A percentile compares a stretch with the other conserved stretches of the same genome.
Evolutionary conservation across 2,888 invertebrate genomes (phyloP).

Genomic region (Gordius sp.): DNA sequence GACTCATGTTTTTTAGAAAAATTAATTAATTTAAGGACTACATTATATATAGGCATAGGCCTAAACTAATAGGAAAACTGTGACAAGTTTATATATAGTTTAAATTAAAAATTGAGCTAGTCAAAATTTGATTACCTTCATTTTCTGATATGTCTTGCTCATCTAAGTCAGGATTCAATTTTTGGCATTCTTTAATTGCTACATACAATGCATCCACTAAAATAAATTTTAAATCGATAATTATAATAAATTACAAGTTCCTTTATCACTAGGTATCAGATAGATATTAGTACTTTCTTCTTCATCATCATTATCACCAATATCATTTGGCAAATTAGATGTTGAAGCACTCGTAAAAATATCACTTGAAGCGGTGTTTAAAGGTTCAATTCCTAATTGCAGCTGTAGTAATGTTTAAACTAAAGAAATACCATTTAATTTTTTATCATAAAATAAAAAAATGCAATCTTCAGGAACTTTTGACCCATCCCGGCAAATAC

Average conservation of each 20-base stretch:
- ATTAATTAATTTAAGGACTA: no score
- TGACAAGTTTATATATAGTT: no score
- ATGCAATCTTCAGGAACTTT: background rate
- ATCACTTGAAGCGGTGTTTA: background rate
- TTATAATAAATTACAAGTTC: background rate
- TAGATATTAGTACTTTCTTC: slow-evolving; percentile 1
- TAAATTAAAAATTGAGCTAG: no score
- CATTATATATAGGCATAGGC: no score
- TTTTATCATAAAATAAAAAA: slow-evolving; percentile 8
- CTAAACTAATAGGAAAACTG: no score
- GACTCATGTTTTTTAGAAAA: no score
- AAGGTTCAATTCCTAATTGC: background rate
- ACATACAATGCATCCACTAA: slow-evolving; percentile 6
- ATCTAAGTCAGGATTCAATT: background rate
- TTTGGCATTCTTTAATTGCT: background rate
- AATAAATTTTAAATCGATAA: background rate
- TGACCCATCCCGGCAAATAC: background rate
- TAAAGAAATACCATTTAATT: slow-evolving; percentile 3
- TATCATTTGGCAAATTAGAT: background rate
- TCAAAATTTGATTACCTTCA: background rate
- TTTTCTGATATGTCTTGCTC: background rate
- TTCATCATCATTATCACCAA: slow-evolving; percentile 6
- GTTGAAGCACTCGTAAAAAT: background rate
- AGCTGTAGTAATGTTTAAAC: no score
- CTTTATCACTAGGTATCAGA: slow-evolving; percentile 1